phyloP scores from a whole-genome alignment of 2,113 vertebrate species.

The Promerops cafer region DNA sequence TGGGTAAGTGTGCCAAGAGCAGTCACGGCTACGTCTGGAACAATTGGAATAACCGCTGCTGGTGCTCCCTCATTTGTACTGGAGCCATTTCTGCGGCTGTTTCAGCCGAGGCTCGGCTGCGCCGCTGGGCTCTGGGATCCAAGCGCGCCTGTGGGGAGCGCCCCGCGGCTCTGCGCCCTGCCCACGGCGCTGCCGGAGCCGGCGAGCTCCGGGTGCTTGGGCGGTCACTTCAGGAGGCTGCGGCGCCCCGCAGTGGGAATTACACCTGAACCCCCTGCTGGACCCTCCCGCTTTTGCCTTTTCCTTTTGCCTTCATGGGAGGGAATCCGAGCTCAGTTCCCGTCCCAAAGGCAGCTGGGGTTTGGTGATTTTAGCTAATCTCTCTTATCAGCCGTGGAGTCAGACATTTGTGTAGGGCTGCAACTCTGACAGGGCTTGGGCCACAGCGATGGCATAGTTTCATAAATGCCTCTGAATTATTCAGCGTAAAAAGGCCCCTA shows the following conservation, averaged over 20 bases:
- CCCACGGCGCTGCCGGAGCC: background rate
- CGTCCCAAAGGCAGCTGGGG: background rate
- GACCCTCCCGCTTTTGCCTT: too few relatives aligned
- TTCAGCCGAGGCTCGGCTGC: background rate
- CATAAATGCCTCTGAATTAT: background rate
- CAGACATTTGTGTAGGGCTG: background rate
- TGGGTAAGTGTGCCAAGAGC: background rate
- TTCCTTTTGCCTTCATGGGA: background rate
- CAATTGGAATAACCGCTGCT: background rate
- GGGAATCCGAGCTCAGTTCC: background rate
- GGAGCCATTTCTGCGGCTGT: background rate
- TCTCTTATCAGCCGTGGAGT: rapidly evolving
- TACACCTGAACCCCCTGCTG: background rate
- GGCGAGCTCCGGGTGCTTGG: background rate
- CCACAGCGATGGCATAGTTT: background rate
- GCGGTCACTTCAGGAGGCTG: background rate
- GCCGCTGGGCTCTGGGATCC: background rate
- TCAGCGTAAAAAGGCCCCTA: background rate
- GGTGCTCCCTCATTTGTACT: background rate
- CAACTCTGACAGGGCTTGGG: rapidly evolving
- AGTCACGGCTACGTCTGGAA: background rate
- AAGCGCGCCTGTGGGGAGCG: background rate
- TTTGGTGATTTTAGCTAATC: too few relatives aligned
- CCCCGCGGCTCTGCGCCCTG: background rate
- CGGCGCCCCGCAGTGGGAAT: background rate